These are phyloP conservation scores for Criorhina ranunculi DNA, from an alignment of 2,888 invertebrate species.

Conservation along the genomic window DNA sequence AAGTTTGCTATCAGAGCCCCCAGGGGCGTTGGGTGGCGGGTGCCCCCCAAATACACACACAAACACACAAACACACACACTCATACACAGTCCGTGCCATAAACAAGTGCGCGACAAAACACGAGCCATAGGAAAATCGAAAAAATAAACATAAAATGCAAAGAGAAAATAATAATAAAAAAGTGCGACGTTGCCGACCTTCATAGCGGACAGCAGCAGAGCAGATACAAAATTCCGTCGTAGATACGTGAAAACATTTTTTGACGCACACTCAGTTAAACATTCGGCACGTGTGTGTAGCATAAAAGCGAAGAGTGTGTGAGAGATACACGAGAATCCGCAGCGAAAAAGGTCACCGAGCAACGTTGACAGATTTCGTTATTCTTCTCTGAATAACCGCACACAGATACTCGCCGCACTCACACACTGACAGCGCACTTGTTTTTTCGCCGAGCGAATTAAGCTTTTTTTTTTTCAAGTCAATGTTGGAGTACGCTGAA, in stretches of 20 bases:
- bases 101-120: conserved; percentile 41
- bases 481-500: conserved; percentile 34
- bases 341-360: conserved; percentile 66
- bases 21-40: conserved; percentile 68
- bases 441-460: conserved; percentile 68
- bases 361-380: conserved; percentile 61
- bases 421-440: conserved; percentile 39
- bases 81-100: conserved; percentile 3
- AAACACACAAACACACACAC: conserved; percentile 13
- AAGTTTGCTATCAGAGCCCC: conserved; percentile 51
- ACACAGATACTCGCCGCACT: conserved; percentile 18
- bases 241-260: conserved; percentile 59
- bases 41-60: conserved; percentile 40
- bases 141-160: conserved; percentile 52
- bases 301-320: conserved; percentile 7
- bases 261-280: conserved; percentile 18
- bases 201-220: conserved; percentile 22
- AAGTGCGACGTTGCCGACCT: conserved; percentile 68
- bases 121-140: conserved; percentile 46
- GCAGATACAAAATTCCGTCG: conserved; percentile 51
- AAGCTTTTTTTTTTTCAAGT: conserved; percentile 57
- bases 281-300: background rate
- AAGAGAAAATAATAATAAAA: conserved; percentile 63
- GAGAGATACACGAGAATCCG: conserved; percentile 22
- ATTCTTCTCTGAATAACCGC: background rate